A percentile compares a stretch with the other conserved stretches of the same genome.
phyloP scores from a whole-genome alignment of 2,797 vertebrate genomes.

The Thaleichthys pacificus region DNA sequence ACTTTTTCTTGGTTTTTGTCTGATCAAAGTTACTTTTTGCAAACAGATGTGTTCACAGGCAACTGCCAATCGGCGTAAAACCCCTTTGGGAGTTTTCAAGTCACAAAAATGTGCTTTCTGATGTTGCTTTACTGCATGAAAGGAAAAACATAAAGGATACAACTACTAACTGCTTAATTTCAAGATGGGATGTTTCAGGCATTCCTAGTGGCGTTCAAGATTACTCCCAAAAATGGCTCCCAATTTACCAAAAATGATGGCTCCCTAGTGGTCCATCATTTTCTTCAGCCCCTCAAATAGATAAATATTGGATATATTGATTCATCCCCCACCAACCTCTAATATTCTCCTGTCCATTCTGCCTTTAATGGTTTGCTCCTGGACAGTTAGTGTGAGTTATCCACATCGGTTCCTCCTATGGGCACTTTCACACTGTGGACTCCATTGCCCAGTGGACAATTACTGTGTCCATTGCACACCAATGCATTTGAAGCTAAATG shows the following conservation, averaged over 20 bases:
- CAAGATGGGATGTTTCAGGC: too few relatives aligned
- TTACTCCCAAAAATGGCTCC: too few relatives aligned
- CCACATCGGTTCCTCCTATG: conserved; percentile 29
- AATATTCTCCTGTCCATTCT: conserved; percentile 8
- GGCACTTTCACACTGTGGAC: conserved; percentile 8
- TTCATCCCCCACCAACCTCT: conserved; percentile 18
- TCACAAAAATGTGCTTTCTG: too few relatives aligned
- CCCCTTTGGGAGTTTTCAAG: neutral
- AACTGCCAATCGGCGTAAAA: neutral
- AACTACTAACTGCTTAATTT: too few relatives aligned
- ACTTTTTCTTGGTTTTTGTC: too few relatives aligned
- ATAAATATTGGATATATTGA: conserved; percentile 57
- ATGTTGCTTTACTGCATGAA: too few relatives aligned
- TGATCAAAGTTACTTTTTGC: too few relatives aligned
- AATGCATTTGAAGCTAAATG: conserved; percentile 74
- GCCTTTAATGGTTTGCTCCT: conserved; percentile 38
- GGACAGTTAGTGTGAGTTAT: conserved; percentile 51
- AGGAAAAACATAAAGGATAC: too few relatives aligned
- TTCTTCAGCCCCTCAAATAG: conserved; percentile 45
- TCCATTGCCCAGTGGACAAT: conserved; percentile 16
- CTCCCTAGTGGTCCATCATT: conserved; percentile 54
- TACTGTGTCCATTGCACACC: conserved; percentile 53
- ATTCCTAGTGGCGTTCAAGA: too few relatives aligned
- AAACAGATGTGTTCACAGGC: neutral
- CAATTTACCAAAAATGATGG: conserved; percentile 30